Evolutionary conservation across 1,140 invertebrate species (phyloP).

Genomic region (Drosophila baimaii): DNA sequence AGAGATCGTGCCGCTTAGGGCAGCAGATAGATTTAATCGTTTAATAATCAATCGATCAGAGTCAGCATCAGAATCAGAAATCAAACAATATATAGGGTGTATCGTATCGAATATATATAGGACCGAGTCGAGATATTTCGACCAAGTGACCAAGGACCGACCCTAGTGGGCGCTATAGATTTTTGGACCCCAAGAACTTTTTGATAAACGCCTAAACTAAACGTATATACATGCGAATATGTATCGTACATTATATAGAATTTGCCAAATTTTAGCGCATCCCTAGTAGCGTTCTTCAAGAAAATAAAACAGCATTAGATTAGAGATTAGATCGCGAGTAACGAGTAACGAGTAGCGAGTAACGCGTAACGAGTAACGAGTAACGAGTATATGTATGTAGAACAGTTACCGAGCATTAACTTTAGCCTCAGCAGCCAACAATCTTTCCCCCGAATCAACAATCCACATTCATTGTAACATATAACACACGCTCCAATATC

Average conservation of each 20-base stretch:
- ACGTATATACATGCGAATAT: constrained; percentile 22
- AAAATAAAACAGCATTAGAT: constrained; percentile 29
- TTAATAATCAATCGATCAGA: constrained; percentile 33
- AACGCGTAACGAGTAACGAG: constrained; percentile 1
- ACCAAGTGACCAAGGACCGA: constrained; percentile 74
- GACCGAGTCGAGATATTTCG: constrained; percentile 61
- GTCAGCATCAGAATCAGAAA: constrained; percentile 17
- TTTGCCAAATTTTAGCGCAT: constrained; percentile 77
- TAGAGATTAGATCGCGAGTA: constrained; percentile 41
- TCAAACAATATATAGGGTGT: constrained; percentile 51
- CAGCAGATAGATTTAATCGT: constrained; percentile 43
- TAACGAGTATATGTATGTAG: constrained; percentile 54
- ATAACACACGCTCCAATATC: constrained; percentile 54
- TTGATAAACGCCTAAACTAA: constrained; percentile 49
- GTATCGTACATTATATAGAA: constrained; percentile 66
- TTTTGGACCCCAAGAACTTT: constrained; percentile 47
- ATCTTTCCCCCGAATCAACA: constrained; percentile 18
- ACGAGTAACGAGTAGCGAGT: constrained; percentile 30
- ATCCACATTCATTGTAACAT: constrained; percentile 55
- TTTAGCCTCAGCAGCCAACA: constrained; percentile 22
- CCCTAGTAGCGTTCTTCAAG: constrained; percentile 49
- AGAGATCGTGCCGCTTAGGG: constrained; percentile 31
- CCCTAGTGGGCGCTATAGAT: constrained; percentile 56
- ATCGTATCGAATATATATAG: constrained; percentile 68
- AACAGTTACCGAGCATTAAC: constrained; percentile 43